phyloP scores from a whole-genome alignment of 2,797 vertebrate genomes.

The Sternotherus odoratus region DNA sequence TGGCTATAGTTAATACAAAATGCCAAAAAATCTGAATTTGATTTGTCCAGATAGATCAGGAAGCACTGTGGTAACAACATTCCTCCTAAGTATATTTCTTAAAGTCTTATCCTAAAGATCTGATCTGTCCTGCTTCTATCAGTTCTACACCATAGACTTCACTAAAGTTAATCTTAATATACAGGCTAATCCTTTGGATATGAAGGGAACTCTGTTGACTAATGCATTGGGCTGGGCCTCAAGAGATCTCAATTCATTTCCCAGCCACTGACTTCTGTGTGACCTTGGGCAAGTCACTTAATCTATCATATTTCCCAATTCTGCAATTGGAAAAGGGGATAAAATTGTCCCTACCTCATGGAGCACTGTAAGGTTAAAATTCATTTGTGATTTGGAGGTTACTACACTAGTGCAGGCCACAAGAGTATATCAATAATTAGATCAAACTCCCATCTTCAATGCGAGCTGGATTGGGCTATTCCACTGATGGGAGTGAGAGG shows the following conservation, averaged over 20 bases:
- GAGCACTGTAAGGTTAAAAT: neutral
- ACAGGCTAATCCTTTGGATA: neutral
- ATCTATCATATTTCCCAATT: neutral
- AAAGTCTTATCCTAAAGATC: neutral
- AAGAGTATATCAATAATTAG: neutral
- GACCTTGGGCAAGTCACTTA: neutral
- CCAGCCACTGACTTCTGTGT: neutral
- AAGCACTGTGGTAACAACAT: neutral
- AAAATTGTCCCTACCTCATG: neutral
- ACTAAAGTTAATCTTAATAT: neutral
- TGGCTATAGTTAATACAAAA: neutral
- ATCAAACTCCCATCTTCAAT: neutral
- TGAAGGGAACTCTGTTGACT: neutral
- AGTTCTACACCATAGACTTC: neutral
- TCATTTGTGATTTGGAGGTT: neutral
- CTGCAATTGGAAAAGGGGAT: neutral
- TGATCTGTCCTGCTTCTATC: neutral
- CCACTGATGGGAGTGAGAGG: neutral
- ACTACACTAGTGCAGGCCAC: neutral
- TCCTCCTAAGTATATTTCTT: neutral
- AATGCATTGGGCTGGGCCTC: neutral
- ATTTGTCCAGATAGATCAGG: neutral
- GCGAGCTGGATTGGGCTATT: neutral
- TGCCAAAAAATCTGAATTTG: neutral
- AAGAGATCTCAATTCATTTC: neutral